Base-by-base conservation (phyloP, 2,888 invertebrate species). In the Epistrophe grossulariae region DNA sequence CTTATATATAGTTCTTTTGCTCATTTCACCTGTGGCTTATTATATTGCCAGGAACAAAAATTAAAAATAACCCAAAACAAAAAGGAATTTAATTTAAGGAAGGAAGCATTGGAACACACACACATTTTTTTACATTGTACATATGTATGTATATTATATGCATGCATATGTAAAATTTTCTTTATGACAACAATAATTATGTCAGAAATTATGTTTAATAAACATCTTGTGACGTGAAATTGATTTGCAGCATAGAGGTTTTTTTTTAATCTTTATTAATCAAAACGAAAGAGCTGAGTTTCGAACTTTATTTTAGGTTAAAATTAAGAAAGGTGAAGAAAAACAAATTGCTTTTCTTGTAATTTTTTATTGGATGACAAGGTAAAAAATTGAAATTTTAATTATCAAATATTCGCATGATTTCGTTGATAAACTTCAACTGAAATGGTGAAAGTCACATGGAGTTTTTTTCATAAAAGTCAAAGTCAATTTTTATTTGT, bases 11-110 rank as follows among this genome's bases (percentile, higher is more conserved):
- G 66, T 17, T 73, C 48, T 28, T 35, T 76, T 71, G 62, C 11
- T 68, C 13, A 60, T 70, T 74, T 83, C 48, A 73, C 38, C 73
- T 78, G 76, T 82, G 77, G 59, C 50, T 82, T 73, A 70, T 24
- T 24, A 24, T 24, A 24, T 62, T 80, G 55, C 80, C 24, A 66
- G 19, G 3, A 50, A 55, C 5, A 73, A 50, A 66, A 50, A 19
- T 48, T 38, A 57, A 48, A 35, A 48, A 35, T 17, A 40, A 35
- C 24, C 50, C 31, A 55, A 59, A 50, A n/a, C n/a, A 13, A n/a
- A 15, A 50, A 64, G 15, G 17, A 38, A 45, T 62, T 71, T 62
- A 15, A 35, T 55, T 62, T 50, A 40, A 31, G 13, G 15, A 40
- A 55, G 4, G 13, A 31, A 8, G n/a, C 11, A 31, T 64, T 64